These are phyloP conservation scores for Acrobasis consociella DNA, from an alignment of 2,888 invertebrate genomes.

Conservation along the genomic window DNA sequence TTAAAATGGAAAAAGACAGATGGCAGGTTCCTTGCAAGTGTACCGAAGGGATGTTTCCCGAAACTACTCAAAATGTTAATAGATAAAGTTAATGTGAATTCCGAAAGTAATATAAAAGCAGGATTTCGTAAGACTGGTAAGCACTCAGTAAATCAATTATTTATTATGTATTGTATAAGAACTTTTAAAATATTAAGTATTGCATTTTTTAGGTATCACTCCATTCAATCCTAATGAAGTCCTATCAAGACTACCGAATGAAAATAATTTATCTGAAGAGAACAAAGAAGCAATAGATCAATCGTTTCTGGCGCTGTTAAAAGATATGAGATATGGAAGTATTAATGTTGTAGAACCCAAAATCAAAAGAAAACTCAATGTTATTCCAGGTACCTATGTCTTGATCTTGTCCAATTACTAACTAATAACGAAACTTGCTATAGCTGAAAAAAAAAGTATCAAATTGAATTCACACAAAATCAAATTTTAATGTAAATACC, in stretches of 20 bases:
- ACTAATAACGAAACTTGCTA: neutral
- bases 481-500: no score
- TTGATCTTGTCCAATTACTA: slow-evolving; percentile 25
- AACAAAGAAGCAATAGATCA: no score
- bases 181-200: no score
- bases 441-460: no score
- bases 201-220: no score
- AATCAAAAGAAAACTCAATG: slow-evolving; percentile 32
- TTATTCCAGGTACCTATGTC: slow-evolving; percentile 31
- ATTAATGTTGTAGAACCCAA: slow-evolving; percentile 29
- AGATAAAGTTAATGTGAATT: slow-evolving; percentile 26
- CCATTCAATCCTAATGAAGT: no score
- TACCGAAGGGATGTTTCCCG: slow-evolving; percentile 37
- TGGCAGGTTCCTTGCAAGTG: slow-evolving; percentile 26
- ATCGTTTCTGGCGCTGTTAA: slow-evolving; percentile 24
- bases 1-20: slow-evolving; percentile 36
- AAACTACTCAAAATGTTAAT: slow-evolving; percentile 31
- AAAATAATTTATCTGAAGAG: no score
- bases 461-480: no score
- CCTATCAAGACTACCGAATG: no score
- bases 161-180: slow-evolving; percentile 6
- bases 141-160: no score
- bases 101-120: slow-evolving; percentile 30
- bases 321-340: slow-evolving; percentile 30
- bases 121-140: slow-evolving; percentile 36